Base-by-base conservation (phyloP, 2,113 vertebrate species). In the Labeo rohita region DNA sequence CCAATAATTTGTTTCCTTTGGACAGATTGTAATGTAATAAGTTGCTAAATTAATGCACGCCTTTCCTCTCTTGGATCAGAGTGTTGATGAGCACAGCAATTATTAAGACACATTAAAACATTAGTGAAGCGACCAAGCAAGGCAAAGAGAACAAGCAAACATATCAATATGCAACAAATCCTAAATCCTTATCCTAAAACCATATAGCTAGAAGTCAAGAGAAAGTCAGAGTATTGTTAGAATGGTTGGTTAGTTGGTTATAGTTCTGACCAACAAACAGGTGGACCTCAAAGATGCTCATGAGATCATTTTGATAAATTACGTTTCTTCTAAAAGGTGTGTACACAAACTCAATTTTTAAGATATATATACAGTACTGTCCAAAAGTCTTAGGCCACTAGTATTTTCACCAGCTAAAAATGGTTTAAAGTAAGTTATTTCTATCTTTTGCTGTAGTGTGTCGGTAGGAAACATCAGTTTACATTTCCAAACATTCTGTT, bases 31-130 rank as follows among this genome's bases (percentile, higher is more conserved):
- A 72, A 86, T 79, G 76, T 72, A 76, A 85, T 87, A 89, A 90
- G 28, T 56, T 84, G 65, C 77, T 89, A 87, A 89, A 84, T 88
- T 88, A 84, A 90, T 81, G 74, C 80, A 87, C 47, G 47, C 61
- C 84, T 10, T 7, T 61, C 79, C 45, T 66, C n/a, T 76, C 76
- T 87, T 89, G 86, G 83, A 83, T 61, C 13, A 8, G 43, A 68
- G 90, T 88, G 89, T 16, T 90, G 90, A 90, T 89, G 89, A 91
- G 77, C 78, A 75, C 90, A 88, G 90, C 87, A 85, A 84, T 89
- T 87, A 86, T 80, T 89, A 54, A 91, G 89, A 89, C 8, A 54
- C 85, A 87, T 89, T 89, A 61, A 66, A 85, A 49, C 43, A 45
- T 47, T 63, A 84, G 16, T 52, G 36, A 75, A 10, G 11, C 21